Conservation (phyloP, 2,113 vertebrate species). For the Rhinogobius similis region DNA sequence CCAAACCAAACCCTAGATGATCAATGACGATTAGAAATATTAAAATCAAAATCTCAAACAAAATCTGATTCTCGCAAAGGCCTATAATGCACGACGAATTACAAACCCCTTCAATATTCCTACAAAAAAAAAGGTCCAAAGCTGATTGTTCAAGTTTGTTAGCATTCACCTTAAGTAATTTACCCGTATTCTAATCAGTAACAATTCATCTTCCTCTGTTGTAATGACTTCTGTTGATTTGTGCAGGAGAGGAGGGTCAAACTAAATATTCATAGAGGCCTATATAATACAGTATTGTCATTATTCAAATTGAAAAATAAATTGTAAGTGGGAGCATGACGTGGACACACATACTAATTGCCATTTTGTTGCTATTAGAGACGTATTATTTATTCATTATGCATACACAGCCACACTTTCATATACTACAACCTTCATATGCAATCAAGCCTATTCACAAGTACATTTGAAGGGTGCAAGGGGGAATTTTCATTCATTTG, state of each 20-base stretch:
- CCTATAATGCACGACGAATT: neutral
- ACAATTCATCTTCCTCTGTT: constrained; percentile 34
- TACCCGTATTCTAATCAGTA: constrained; percentile 34
- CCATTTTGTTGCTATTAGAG: neutral
- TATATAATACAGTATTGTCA: constrained; percentile 36
- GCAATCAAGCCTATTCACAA: no score
- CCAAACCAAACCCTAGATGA: no score
- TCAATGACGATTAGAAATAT: no score
- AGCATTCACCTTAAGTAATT: constrained; percentile 33
- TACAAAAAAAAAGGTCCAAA: constrained; percentile 7
- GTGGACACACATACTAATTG: neutral
- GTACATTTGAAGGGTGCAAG: no score
- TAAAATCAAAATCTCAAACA: no score
- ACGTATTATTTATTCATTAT: neutral
- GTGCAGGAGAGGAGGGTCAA: constrained; percentile 15
- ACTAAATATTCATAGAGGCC: constrained; percentile 55
- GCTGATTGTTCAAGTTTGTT: constrained; percentile 17
- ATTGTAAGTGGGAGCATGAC: constrained; percentile 8
- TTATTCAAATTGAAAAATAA: constrained; percentile 38
- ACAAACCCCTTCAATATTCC: neutral
- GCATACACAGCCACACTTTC: neutral
- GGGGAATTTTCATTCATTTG: no score
- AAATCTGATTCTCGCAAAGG: no score
- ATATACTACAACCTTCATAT: neutral
- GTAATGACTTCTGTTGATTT: constrained; percentile 47